phyloP scores from a whole-genome alignment of 1,140 invertebrate species.

The Tetragonula clypearis region DNA sequence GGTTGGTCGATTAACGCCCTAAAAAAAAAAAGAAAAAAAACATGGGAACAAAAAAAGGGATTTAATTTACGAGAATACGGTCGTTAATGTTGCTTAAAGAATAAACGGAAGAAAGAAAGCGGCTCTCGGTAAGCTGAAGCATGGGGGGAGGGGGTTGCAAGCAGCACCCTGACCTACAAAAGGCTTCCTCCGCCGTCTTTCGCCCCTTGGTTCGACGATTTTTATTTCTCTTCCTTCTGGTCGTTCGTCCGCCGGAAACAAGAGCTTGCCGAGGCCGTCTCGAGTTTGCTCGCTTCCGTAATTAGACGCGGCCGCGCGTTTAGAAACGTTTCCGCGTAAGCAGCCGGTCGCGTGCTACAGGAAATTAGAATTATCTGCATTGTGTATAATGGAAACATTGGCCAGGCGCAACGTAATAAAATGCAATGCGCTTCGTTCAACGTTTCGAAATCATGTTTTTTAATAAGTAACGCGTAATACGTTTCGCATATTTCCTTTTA shows the following conservation, averaged over 20 bases:
- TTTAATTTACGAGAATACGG: background rate
- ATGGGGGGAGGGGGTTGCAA: background rate
- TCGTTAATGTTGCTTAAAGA: conserved; percentile 5
- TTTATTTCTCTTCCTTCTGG: conserved; percentile 15
- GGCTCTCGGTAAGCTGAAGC: background rate
- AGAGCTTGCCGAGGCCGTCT: conserved; percentile 1
- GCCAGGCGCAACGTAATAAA: background rate
- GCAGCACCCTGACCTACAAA: conserved; percentile 16
- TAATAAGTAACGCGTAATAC: background rate
- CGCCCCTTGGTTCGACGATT: background rate
- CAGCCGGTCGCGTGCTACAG: conserved; percentile 21
- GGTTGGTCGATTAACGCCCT: background rate
- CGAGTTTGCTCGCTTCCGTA: conserved; percentile 32
- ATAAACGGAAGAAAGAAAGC: background rate
- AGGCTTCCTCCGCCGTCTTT: background rate
- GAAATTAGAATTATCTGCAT: conserved; percentile 43
- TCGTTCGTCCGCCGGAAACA: conserved; percentile 20
- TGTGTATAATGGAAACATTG: conserved; percentile 5
- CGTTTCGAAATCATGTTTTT: background rate
- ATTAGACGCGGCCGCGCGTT: conserved; percentile 33
- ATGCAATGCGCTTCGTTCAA: background rate
- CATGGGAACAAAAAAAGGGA: background rate
- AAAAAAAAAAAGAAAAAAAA: too few relatives aligned
- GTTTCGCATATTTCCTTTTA: background rate
- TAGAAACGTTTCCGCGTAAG: conserved; percentile 27